Evolutionary conservation across 2,888 invertebrate species (phyloP).

Genomic region (Junonia oenone): DNA sequence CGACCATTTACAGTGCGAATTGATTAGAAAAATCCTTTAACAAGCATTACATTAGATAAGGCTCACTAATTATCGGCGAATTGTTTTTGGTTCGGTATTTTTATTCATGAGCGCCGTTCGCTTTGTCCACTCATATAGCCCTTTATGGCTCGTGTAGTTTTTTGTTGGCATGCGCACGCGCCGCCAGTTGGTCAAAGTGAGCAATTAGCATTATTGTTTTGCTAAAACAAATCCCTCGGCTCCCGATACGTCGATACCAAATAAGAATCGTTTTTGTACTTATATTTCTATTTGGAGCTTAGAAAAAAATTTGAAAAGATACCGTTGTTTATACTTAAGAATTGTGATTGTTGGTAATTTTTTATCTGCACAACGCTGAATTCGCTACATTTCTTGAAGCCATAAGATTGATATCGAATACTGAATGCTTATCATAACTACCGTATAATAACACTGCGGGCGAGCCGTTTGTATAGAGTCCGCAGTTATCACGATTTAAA

Average conservation of each 20-base stretch:
- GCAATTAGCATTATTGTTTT: constrained; percentile 43
- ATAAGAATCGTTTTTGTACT: background rate
- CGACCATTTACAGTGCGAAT: background rate
- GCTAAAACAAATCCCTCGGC: constrained; percentile 17
- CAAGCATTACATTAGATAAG: constrained; percentile 23
- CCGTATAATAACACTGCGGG: background rate
- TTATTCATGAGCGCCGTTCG: constrained; percentile 60
- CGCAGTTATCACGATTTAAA: constrained; percentile 1
- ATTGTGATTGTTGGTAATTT: background rate
- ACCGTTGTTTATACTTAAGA: background rate
- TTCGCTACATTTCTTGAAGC: background rate
- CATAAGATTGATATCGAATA: background rate
- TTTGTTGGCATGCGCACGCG: constrained; percentile 47
- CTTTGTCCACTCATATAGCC: constrained; percentile 43
- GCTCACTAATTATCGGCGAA: constrained; percentile 55
- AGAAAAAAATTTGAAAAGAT: background rate
- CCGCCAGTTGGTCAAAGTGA: constrained; percentile 43
- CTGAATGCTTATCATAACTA: background rate
- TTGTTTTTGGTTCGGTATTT: constrained; percentile 60
- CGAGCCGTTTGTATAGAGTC: background rate
- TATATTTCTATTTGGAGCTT: background rate
- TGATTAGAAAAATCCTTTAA: background rate
- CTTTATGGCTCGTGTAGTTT: constrained; percentile 48
- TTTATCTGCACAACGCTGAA: background rate
- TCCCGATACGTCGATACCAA: constrained; percentile 11